Evolutionary conservation across 2,113 vertebrate species (phyloP), one percentile per base, ranked within the genome.

Genomic region (Leuciscus idus): DNA sequence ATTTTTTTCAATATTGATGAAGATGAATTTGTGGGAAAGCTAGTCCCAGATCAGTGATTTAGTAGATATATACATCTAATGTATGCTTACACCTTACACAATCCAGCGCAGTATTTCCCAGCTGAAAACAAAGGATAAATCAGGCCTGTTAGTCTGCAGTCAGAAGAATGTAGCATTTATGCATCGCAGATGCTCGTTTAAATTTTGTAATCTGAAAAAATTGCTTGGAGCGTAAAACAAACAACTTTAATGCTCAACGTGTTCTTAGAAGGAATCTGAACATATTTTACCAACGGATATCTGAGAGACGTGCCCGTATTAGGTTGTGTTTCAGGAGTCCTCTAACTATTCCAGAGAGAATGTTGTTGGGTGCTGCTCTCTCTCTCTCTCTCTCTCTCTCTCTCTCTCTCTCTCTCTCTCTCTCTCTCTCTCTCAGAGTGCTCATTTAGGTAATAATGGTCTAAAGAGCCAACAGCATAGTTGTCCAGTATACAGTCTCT

Each of bases 301-400:
- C 64, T 50, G 86, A 80, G 68, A 55, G 90, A 92, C 90, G 90
- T 94, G 87, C 88, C 95, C 94, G 92, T 95, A 93, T 95, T 95
- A 94, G 95, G 95, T 73, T 91, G 90, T 90, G 89, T 89, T 89
- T 92, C 89, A 90, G 62, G 43, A 79, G 48, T 86, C 85, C 79
- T 89, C 87, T 73, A 62, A 59, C 7, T 66, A 50, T 61, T 87
- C 73, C 88, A 43, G 57, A 30, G 33, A 82, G 64, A 59, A 30
- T 48, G 13, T 57, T 50, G 86, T 50, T 61, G 88, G 87, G 89
- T 64, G 70, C 23, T 64, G 2, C 11, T 0, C 68, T 61, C 23
- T 55, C 73, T n/a, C 50, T 83, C 62, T 77, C 39, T 66, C 36
- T 62, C 55, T 72, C 52, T 72, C 64, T 50, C 77, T 88, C 30